phyloP scores from a whole-genome alignment of 30 jellyfish, hydroid and myxozoan genomes.

The Pseudorhiza aurosa region DNA sequence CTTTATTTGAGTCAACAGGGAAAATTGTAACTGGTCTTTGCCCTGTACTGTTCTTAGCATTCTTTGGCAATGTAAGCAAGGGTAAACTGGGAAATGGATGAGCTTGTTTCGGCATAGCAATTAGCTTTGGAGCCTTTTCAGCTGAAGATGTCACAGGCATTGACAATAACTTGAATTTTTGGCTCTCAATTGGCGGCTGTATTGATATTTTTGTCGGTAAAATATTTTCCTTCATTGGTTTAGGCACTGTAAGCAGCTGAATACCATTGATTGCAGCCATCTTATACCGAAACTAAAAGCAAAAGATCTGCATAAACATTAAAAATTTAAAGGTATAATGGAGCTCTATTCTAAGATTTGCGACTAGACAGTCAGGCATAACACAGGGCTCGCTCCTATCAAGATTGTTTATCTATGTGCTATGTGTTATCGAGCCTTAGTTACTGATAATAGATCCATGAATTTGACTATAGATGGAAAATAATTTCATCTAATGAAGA shows the following conservation, averaged over 20 bases:
- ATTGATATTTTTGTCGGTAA: not conserved
- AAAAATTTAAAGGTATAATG: too few species aligned
- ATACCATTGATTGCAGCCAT: slow-evolving; percentile 17
- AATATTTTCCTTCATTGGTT: not conserved
- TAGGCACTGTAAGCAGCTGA: slow-evolving; percentile 4
- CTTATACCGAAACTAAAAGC: too few species aligned
- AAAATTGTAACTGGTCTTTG: not conserved
- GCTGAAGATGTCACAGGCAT: not conserved
- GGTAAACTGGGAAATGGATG: not conserved
- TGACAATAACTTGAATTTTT: slow-evolving; percentile 4
- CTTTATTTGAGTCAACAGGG: not conserved
- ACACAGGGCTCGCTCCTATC: too few species aligned
- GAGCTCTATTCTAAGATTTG: too few species aligned
- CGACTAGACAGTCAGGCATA: too few species aligned
- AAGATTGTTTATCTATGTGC: too few species aligned
- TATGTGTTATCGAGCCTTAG: too few species aligned
- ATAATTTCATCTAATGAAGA: not conserved
- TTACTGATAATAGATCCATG: too few species aligned
- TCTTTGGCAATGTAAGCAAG: slow-evolving; percentile 2
- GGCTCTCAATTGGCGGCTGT: not conserved
- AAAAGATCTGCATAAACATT: too few species aligned
- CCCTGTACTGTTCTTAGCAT: not conserved
- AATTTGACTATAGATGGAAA: too few species aligned
- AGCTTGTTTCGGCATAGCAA: not conserved
- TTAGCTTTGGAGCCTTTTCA: not conserved